Evolutionary conservation across 2,888 invertebrate genomes (phyloP), one percentile per base, ranked within the genome.

Genomic region (Bellardia pandia): DNA sequence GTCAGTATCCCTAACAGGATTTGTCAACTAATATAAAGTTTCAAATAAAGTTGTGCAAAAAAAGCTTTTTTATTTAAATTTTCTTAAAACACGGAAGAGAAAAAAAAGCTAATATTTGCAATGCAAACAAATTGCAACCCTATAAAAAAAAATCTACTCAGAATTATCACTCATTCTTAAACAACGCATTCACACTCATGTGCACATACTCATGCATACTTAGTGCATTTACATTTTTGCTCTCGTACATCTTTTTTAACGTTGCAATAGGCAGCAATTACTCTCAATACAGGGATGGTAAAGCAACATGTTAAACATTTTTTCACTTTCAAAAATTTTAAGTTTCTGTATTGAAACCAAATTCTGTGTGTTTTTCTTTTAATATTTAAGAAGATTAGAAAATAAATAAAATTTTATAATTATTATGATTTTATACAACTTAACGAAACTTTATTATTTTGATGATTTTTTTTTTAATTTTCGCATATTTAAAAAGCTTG

Each of bases 201-300:
- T 66, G 69, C 51, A 74, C 51, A 62, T 81, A 88, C 60, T 74
- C n/a, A 87, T 71, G 58, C 45, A 23, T 66, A 37, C 37, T 53
- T 14, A 71, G 9, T 88, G 85, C 86, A 87, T 88, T 89, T 62
- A 89, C 16, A 48, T 71, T 71, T 5, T 60, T 89, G 88, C 88
- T 89, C 86, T 62, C 77, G 8, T 69, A 72, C 68, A 45, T 51
- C 81, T 62, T 16, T 69, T 45, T 6, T 71, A 66, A 66, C 11
- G 16, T 66, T 66, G 8, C 11, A 45, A 66, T 11, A 66, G 66
- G 66, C 5, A 11, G n/a, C 1, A 45, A 45, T 14, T 37, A 14
- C 62, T 37, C 62, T 14, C 11, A 30, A 23, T 11, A 68, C 68
- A 48, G 92, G 92, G 92, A 92, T 92, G 89, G 89, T 85, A 88